Conservation (phyloP, 2,113 vertebrate genomes). For the Zosterops lateralis region DNA sequence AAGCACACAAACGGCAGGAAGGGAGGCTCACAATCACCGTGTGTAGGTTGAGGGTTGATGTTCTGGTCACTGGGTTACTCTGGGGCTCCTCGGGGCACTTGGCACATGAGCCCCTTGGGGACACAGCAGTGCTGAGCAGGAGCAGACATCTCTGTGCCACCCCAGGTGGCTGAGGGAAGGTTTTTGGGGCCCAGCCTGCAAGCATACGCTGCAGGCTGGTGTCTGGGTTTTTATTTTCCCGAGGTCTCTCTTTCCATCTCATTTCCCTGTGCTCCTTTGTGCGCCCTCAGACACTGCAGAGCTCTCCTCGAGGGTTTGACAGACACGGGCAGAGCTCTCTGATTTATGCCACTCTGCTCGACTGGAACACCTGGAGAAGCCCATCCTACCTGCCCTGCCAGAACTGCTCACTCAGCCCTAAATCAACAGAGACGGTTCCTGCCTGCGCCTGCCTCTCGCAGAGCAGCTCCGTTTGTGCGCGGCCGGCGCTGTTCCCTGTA, state of each 20-base stretch:
- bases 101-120: rapidly evolving
- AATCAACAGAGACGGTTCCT: constrained; percentile 43
- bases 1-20: background rate
- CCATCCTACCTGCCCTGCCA: constrained; percentile 41
- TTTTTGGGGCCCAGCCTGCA: background rate
- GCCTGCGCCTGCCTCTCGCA: constrained; percentile 28
- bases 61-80: rapidly evolving
- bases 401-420: constrained; percentile 2
- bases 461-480: constrained; percentile 23
- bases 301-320: background rate
- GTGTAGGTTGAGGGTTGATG: background rate
- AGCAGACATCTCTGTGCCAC: background rate
- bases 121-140: background rate
- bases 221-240: background rate
- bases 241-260: background rate
- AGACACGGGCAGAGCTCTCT: background rate
- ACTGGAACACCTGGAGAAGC: background rate
- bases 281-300: background rate
- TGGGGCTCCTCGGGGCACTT: background rate
- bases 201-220: background rate
- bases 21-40: rapidly evolving
- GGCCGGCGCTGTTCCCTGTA: constrained; percentile 47
- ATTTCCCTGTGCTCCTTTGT: background rate
- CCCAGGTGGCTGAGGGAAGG: background rate
- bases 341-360: constrained; percentile 39